A percentile compares a stretch with the other conserved stretches of the same genome.
phyloP scores from a whole-genome alignment of 2,113 vertebrate species.

The Sardina pilchardus region DNA sequence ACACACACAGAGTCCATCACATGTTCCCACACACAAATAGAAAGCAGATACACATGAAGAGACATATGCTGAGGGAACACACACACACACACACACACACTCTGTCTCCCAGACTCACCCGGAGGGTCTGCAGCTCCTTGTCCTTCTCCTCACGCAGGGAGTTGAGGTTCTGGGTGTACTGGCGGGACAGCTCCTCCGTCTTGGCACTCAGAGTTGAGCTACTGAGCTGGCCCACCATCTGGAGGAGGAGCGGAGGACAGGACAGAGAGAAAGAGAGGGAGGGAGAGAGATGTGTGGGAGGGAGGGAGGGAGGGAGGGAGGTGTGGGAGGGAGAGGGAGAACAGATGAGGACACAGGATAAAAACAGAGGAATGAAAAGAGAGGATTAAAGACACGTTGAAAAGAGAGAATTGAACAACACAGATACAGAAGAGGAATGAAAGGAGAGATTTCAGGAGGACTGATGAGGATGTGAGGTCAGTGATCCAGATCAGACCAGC shows the following conservation, averaged over 20 bases:
- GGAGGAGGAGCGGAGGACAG: background rate
- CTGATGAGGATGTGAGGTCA: too few species aligned
- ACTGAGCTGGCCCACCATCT: constrained; percentile 71
- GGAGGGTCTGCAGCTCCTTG: constrained; percentile 79
- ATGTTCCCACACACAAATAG: background rate
- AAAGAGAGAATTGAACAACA: background rate
- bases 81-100: background rate
- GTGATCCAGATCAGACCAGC: too few species aligned
- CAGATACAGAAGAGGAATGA: background rate
- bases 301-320: background rate
- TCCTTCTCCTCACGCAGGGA: constrained; percentile 84
- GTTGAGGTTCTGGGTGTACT: constrained; percentile 84
- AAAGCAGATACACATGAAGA: background rate
- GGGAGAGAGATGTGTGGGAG: background rate
- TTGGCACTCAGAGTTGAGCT: constrained; percentile 75
- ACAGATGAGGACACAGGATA: background rate
- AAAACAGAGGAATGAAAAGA: background rate
- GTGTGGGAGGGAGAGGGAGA: background rate
- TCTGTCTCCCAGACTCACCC: constrained; percentile 70
- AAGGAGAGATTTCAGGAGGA: background rate
- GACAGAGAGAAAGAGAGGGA: background rate
- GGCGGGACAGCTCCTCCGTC: constrained; percentile 84
- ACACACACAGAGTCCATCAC: background rate
- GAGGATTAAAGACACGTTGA: background rate
- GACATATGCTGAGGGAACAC: background rate